Percentiles rank a stretch among this genome's conserved stretches.
Conservation (phyloP, 2,113 vertebrate genomes). For the Sceloporus tristichus region DNA sequence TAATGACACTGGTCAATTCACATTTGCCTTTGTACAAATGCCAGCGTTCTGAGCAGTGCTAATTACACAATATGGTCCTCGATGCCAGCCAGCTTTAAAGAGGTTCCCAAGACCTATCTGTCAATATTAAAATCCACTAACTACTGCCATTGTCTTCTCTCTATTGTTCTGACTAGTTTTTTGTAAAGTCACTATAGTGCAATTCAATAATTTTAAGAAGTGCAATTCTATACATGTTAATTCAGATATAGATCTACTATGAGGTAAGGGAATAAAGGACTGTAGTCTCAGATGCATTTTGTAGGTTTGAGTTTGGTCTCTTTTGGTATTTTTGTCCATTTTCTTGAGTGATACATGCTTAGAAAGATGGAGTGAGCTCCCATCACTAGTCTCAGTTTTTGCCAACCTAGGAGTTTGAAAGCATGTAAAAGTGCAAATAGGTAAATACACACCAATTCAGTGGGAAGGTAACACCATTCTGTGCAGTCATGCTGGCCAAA, state of each 20-base stretch:
- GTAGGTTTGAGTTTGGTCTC: not conserved
- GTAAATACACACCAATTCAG: too few species aligned
- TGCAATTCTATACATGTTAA: not conserved
- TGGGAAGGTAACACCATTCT: too few species aligned
- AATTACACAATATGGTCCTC: constrained; percentile 51
- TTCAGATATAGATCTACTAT: not conserved
- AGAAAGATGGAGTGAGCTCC: not conserved
- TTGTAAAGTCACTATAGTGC: too few species aligned
- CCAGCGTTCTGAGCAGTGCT: constrained; percentile 29
- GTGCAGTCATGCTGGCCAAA: too few species aligned
- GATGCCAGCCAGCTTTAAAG: constrained; percentile 50
- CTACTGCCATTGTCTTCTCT: not conserved
- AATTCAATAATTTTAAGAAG: too few species aligned
- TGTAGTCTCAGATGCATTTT: not conserved
- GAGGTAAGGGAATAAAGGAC: not conserved
- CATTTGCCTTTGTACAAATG: constrained; percentile 65
- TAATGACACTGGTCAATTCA: constrained; percentile 47
- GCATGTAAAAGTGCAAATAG: too few species aligned
- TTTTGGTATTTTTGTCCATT: not conserved
- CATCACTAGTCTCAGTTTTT: too few species aligned
- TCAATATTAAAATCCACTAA: constrained; percentile 23
- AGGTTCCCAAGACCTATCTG: constrained; percentile 26
- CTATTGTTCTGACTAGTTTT: not conserved
- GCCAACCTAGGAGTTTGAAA: too few species aligned
- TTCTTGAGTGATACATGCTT: not conserved